phyloP scores from a whole-genome alignment of 2,113 vertebrate species.

The Anolis sagrei region DNA sequence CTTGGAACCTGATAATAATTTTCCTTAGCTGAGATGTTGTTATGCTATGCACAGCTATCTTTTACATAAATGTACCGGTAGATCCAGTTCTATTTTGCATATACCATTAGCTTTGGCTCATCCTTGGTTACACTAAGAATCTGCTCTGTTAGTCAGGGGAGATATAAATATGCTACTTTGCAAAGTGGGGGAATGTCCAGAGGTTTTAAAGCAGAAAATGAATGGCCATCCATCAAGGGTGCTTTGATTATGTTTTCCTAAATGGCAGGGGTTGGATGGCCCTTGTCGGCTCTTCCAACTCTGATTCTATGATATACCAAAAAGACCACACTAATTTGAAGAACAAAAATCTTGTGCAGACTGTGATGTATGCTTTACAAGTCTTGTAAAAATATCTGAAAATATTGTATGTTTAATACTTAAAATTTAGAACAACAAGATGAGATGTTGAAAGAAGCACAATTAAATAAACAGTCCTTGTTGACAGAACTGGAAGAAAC shows the following conservation, averaged over 20 bases:
- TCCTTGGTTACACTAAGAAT: not conserved
- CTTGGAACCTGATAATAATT: not conserved
- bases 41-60: not conserved
- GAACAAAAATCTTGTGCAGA: not conserved
- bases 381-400: conserved; percentile 16
- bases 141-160: not conserved
- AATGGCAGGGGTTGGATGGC: too few relatives aligned
- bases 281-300: too few relatives aligned
- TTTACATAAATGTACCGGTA: not conserved
- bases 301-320: not conserved
- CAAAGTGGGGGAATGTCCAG: too few relatives aligned
- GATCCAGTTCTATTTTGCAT: not conserved
- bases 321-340: not conserved
- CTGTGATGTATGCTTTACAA: conserved; percentile 16
- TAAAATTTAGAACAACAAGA: conserved; percentile 77
- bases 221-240: too few relatives aligned
- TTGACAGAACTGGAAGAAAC: conserved; percentile 77
- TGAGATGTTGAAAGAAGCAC: conserved; percentile 78
- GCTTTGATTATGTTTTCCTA: too few relatives aligned
- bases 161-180: too few relatives aligned
- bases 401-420: conserved; percentile 35
- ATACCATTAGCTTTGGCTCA: not conserved
- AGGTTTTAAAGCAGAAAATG: too few relatives aligned
- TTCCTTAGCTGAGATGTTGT: not conserved
- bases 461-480: conserved; percentile 76